These are phyloP conservation scores for Polyommatus icarus DNA, from an alignment of 2,888 invertebrate species.

Conservation along the genomic window DNA sequence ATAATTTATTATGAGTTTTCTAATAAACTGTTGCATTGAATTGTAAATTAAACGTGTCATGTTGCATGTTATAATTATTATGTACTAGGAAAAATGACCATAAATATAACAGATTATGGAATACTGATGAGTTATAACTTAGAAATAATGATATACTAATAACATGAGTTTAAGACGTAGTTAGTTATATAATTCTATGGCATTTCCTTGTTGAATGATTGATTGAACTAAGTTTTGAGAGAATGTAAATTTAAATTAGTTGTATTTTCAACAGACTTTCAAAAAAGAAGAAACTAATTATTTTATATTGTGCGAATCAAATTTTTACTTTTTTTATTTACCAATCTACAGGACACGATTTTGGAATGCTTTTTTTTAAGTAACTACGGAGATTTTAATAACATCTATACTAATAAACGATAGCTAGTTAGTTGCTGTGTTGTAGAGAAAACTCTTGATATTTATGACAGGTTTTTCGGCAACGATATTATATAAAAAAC, in stretches of 20 bases:
- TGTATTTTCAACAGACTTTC: background rate
- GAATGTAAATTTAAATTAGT: background rate
- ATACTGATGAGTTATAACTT: background rate
- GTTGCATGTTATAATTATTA: background rate
- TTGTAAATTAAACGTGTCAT: background rate
- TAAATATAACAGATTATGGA: conserved; percentile 1
- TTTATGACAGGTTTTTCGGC: too few relatives aligned
- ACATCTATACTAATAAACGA: too few relatives aligned
- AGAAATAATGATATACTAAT: background rate
- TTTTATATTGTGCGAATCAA: background rate
- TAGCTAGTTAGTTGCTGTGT: too few relatives aligned
- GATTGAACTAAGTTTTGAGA: background rate
- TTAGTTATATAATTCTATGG: background rate
- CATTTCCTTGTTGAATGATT: background rate
- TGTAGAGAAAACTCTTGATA: too few relatives aligned
- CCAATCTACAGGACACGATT: too few relatives aligned
- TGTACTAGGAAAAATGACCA: background rate
- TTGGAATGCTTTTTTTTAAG: too few relatives aligned
- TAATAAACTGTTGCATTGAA: background rate
- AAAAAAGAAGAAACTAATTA: background rate
- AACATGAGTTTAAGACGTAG: background rate
- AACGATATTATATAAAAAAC: too few relatives aligned
- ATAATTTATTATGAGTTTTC: background rate
- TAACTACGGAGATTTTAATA: too few relatives aligned
- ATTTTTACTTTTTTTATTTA: too few relatives aligned